Evolutionary conservation across 1,140 invertebrate species (phyloP).

Genomic region (Drosophila navojoa): DNA sequence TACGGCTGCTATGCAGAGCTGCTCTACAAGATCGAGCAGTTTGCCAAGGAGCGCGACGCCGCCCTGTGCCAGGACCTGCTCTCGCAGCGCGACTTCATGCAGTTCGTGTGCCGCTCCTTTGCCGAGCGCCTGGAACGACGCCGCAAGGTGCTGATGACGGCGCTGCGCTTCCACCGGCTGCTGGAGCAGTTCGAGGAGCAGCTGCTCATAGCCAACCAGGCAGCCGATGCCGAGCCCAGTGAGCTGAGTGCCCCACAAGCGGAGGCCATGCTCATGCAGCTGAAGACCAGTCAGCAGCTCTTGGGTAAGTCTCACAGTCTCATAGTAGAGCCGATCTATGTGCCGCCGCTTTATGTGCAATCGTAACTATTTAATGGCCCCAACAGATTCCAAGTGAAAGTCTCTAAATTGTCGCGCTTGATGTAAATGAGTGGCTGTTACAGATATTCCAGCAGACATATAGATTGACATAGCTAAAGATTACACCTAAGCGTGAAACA

Average conservation of each 20-base stretch:
- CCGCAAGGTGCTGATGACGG: constrained; percentile 90
- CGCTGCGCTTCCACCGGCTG: constrained; percentile 90
- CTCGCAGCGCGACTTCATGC: constrained; percentile 90
- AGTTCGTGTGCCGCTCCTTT: constrained; percentile 91
- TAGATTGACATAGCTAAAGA: neutral
- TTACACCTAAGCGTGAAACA: too few species aligned
- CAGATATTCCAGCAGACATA: constrained; percentile 4
- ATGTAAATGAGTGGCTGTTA: constrained; percentile 1
- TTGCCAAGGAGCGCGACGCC: constrained; percentile 84
- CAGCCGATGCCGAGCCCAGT: constrained; percentile 57
- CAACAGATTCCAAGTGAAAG: constrained; percentile 28
- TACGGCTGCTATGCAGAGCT: constrained; percentile 91
- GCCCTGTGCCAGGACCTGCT: constrained; percentile 85
- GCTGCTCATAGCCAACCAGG: constrained; percentile 85
- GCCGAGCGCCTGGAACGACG: constrained; percentile 90
- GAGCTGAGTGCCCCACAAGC: constrained; percentile 85
- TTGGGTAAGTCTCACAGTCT: constrained; percentile 84
- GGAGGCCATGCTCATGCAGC: constrained; percentile 85
- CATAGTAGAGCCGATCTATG: neutral
- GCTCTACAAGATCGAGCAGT: constrained; percentile 87
- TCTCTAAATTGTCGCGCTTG: neutral
- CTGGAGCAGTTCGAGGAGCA: constrained; percentile 89
- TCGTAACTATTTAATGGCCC: constrained; percentile 22
- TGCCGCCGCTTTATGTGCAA: neutral
- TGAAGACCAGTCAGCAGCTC: constrained; percentile 85